Conservation (phyloP, 2,888 invertebrate genomes). For the Hesperia comma region DNA sequence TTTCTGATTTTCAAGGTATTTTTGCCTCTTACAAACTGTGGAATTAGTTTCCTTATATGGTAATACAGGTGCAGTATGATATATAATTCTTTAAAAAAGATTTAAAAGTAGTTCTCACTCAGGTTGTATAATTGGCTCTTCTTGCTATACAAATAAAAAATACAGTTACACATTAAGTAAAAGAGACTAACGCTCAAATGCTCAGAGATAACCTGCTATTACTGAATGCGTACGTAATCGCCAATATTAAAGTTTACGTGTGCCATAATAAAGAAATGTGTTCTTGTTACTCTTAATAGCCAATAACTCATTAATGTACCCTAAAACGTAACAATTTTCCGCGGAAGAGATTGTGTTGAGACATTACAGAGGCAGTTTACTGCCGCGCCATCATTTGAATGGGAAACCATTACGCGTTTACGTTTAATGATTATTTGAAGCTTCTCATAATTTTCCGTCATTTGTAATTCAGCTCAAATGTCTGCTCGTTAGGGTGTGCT, state of each 20-base stretch:
- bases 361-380: conserved; percentile 76
- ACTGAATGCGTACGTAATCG: conserved; percentile 41
- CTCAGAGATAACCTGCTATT: conserved; percentile 6
- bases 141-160: too few relatives aligned
- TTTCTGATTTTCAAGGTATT: too few relatives aligned
- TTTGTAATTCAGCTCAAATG: conserved; percentile 67
- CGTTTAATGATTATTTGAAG: conserved; percentile 81
- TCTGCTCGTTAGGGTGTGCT: conserved; percentile 66
- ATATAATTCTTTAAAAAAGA: too few relatives aligned
- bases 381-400: conserved; percentile 76
- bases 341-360: conserved; percentile 75
- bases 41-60: too few relatives aligned
- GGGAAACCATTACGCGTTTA: conserved; percentile 79
- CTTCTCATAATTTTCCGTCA: conserved; percentile 73
- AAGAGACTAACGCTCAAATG: background rate
- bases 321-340: conserved; percentile 75
- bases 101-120: too few relatives aligned
- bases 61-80: too few relatives aligned
- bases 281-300: conserved; percentile 72
- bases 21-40: too few relatives aligned
- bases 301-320: conserved; percentile 76
- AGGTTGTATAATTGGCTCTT: too few relatives aligned
- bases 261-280: conserved; percentile 65
- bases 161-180: too few relatives aligned
- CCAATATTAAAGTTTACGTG: conserved; percentile 55